Percentiles rank a stretch among this genome's conserved stretches.
Conservation (phyloP, 2,113 vertebrate species). For the Apus apus region DNA sequence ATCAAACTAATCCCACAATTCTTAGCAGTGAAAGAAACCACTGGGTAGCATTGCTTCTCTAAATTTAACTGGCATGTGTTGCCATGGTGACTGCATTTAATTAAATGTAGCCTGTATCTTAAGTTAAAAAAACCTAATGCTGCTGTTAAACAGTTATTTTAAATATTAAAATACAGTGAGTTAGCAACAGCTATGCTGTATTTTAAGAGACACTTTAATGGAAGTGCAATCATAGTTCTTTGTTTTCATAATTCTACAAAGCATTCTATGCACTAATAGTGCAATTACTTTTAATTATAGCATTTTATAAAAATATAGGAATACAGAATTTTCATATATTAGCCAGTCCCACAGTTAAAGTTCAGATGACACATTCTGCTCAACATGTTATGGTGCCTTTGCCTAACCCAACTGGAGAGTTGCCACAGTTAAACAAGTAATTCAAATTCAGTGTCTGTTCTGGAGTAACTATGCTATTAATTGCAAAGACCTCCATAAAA, state of each 20-base stretch:
- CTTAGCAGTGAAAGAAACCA: conserved; percentile 68
- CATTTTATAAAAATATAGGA: conserved; percentile 78
- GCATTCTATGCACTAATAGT: conserved; percentile 83
- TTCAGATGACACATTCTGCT: conserved; percentile 73
- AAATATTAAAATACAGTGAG: conserved; percentile 81
- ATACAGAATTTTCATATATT: conserved; percentile 73
- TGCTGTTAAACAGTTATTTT: conserved; percentile 85
- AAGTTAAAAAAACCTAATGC: conserved; percentile 82
- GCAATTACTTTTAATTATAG: conserved; percentile 81
- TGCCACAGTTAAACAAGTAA: conserved; percentile 80
- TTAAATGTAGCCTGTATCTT: conserved; percentile 81
- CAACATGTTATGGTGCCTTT: conserved; percentile 83
- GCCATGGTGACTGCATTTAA: conserved; percentile 82
- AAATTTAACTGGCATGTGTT: conserved; percentile 74
- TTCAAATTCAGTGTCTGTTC: conserved; percentile 76
- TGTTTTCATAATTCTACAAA: conserved; percentile 79
- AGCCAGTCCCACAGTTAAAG: conserved; percentile 73
- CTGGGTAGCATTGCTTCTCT: conserved; percentile 68
- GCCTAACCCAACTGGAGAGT: conserved; percentile 80
- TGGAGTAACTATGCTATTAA: conserved; percentile 82
- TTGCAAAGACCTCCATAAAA: conserved; percentile 84
- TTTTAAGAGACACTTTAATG: conserved; percentile 84
- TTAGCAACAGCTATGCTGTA: conserved; percentile 79
- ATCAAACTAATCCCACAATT: conserved; percentile 67
- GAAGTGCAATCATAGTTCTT: conserved; percentile 83